Percentiles rank a stretch among this genome's conserved stretches.
These are phyloP conservation scores for Trichogramma dendrolimi DNA, from an alignment of 2,888 invertebrate genomes.

Conservation along the genomic window DNA sequence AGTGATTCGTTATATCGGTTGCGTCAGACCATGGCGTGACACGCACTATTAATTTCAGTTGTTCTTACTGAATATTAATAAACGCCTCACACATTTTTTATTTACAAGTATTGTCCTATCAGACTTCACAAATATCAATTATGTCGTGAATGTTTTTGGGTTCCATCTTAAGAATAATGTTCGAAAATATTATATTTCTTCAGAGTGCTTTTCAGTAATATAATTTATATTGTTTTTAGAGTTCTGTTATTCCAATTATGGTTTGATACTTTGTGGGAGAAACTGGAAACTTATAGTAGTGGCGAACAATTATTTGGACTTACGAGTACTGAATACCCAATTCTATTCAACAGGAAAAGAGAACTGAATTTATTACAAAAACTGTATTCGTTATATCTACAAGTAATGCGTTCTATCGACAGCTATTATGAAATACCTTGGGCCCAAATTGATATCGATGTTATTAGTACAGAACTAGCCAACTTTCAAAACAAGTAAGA, in stretches of 20 bases:
- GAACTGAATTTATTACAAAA: conserved; percentile 81
- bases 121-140: too few species aligned
- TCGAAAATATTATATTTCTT: not conserved
- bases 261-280: conserved; percentile 79
- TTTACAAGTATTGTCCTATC: too few species aligned
- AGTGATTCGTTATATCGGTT: too few species aligned
- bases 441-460: conserved; percentile 78
- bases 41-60: too few species aligned
- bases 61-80: too few species aligned
- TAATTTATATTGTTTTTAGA: conserved; percentile 45
- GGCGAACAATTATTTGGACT: conserved; percentile 84
- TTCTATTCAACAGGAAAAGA: conserved; percentile 72
- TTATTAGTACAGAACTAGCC: conserved; percentile 71
- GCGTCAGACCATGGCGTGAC: too few species aligned
- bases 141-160: too few species aligned
- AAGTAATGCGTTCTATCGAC: conserved; percentile 80
- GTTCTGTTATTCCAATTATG: conserved; percentile 71
- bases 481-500: conserved; percentile 70
- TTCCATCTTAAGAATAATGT: too few species aligned
- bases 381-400: conserved; percentile 73
- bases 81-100: too few species aligned
- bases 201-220: not conserved
- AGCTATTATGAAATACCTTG: conserved; percentile 83
- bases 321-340: conserved; percentile 77
- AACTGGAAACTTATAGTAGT: conserved; percentile 76